Conservation (phyloP, 1,140 invertebrate species). For the Papilio polyxenes region DNA sequence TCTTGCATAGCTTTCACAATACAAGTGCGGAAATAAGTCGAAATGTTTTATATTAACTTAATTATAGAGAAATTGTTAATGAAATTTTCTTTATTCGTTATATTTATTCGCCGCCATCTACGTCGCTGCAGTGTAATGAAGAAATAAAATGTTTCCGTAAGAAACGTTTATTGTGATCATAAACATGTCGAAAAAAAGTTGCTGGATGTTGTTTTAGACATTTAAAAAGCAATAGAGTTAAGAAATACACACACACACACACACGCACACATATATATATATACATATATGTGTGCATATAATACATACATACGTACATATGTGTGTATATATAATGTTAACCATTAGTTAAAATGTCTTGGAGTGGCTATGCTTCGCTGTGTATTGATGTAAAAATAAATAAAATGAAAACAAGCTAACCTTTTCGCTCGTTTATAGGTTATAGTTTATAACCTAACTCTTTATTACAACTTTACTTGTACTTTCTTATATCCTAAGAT, state of each 20-base stretch:
- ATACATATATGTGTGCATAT: too few relatives aligned
- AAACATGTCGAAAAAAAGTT: constrained; percentile 25
- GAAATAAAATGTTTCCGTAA: constrained; percentile 32
- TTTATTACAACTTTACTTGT: too few relatives aligned
- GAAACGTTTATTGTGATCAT: not conserved
- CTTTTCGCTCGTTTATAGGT: too few relatives aligned
- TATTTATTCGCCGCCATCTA: constrained; percentile 42
- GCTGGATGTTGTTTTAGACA: not conserved
- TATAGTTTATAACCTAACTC: too few relatives aligned
- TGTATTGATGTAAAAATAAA: too few relatives aligned
- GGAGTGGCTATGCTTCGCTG: too few relatives aligned
- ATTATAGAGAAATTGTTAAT: constrained; percentile 58
- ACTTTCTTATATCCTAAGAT: too few relatives aligned
- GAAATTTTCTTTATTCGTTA: constrained; percentile 52
- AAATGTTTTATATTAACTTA: constrained; percentile 62
- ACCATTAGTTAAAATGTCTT: too few relatives aligned
- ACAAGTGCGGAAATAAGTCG: constrained; percentile 57
- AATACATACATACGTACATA: too few relatives aligned
- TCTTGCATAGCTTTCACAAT: constrained; percentile 62
- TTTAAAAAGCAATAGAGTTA: not conserved
- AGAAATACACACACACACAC: not conserved
- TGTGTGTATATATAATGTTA: too few relatives aligned
- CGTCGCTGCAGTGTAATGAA: constrained; percentile 57
- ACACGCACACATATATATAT: too few relatives aligned
- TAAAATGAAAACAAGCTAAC: too few relatives aligned